phyloP scores from a whole-genome alignment of 2,797 vertebrate species.

The Periophthalmus magnuspinnatus region DNA sequence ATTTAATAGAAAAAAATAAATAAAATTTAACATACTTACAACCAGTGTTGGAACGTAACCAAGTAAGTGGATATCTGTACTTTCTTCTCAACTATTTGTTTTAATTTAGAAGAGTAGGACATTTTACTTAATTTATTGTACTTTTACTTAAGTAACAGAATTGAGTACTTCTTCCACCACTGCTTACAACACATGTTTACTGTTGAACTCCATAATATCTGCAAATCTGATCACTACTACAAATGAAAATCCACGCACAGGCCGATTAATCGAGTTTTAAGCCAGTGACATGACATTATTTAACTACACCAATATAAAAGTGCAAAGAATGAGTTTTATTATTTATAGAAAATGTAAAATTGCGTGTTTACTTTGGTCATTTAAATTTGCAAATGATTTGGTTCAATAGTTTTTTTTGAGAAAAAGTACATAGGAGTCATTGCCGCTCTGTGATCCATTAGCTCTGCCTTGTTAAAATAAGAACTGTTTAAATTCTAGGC shows the following conservation, averaged over 20 bases:
- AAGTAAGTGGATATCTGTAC: too few relatives aligned
- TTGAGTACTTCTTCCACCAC: too few relatives aligned
- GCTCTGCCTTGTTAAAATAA: constrained; percentile 31
- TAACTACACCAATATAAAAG: rapidly evolving
- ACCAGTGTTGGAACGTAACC: too few relatives aligned
- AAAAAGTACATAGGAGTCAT: background rate
- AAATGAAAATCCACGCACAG: constrained; percentile 29
- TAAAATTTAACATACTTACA: background rate
- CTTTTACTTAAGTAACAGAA: too few relatives aligned
- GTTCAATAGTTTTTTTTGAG: background rate
- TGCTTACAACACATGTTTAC: background rate
- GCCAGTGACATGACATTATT: constrained; percentile 27
- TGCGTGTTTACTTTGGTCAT: rapidly evolving
- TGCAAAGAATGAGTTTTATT: rapidly evolving
- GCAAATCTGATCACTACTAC: background rate
- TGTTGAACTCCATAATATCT: background rate
- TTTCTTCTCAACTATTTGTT: too few relatives aligned
- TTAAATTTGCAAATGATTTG: rapidly evolving
- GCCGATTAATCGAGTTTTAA: constrained; percentile 38
- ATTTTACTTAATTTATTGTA: too few relatives aligned
- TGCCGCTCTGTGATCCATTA: constrained; percentile 32
- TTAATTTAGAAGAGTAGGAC: too few relatives aligned
- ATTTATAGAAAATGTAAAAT: rapidly evolving
- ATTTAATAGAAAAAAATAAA: background rate
- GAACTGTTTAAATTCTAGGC: background rate